Evolutionary conservation across 2,888 invertebrate genomes (phyloP), one percentile per base, ranked within the genome.

Genomic region (Amphipoea lucens): DNA sequence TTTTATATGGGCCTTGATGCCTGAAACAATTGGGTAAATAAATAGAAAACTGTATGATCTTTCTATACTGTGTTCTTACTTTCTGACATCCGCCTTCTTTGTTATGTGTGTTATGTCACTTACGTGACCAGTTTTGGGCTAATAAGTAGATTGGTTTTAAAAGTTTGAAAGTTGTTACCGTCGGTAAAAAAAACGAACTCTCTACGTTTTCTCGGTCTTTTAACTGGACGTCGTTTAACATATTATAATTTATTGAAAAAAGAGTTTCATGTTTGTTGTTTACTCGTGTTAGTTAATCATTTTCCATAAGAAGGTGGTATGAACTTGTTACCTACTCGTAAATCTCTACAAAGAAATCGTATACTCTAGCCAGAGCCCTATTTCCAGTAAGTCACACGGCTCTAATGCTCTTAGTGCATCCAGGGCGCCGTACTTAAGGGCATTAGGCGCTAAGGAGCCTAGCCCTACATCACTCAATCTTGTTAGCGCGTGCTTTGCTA

Each of bases 401-500:
- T 88, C 90, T 95, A 96, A 96, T 95, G 93, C 94, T 94, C 95
- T 96, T 96, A 96, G 87, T 78, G 92, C 92, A 94, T 93, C 91
- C 93, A 94, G 94, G 96, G 94, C 95, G 95, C 93, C 93, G 92
- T 93, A 91, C 95, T 96, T 95, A 96, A 85, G 87, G 82, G 95
- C 88, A 94, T 96, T 95, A 96, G 90, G 87, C 88, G 91, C 88
- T 96, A 96, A 96, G 96, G 90, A 94, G 95, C 95, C 95, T 95
- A 95, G 93, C 93, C 91, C 91, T 93, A 94, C 94, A 94, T 91
- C 90, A 87, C 88, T 85, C 91, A 92, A 96, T 96, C 96, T 93
- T 93, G 95, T 96, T 96, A 96, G 91, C 84, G 77, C 62, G 87
- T 82, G 84, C 88, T 86, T 88, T 84, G 79, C 86, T 94, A 93